A percentile compares a stretch with the other conserved stretches of the same genome.
These are phyloP conservation scores for Bemisia tabaci DNA, from an alignment of 1,140 invertebrate genomes.

Conservation along the genomic window DNA sequence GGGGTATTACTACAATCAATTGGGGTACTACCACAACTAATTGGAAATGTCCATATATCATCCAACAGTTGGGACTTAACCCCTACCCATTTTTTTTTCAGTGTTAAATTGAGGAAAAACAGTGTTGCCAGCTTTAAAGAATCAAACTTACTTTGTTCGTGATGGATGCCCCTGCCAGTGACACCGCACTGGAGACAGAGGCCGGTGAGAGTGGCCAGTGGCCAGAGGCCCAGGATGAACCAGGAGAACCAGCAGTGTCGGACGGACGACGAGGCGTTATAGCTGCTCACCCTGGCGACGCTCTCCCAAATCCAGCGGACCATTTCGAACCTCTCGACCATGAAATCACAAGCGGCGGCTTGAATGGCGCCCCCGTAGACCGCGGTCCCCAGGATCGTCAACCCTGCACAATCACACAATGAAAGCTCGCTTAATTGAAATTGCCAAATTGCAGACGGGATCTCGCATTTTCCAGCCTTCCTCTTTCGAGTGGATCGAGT, in stretches of 20 bases:
- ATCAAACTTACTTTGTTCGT: constrained; percentile 42
- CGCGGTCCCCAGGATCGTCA: constrained; percentile 60
- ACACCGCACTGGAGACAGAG: constrained; percentile 50
- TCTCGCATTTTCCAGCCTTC: too few species aligned
- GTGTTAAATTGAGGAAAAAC: too few species aligned
- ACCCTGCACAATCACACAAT: constrained; percentile 41
- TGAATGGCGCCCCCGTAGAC: constrained; percentile 61
- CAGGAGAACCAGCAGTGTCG: constrained; percentile 60
- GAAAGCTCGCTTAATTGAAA: constrained; percentile 12
- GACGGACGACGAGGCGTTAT: constrained; percentile 32
- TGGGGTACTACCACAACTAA: too few species aligned
- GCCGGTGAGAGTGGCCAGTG: constrained; percentile 49
- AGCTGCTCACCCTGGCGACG: constrained; percentile 32
- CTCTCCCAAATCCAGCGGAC: constrained; percentile 51
- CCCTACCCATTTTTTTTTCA: too few species aligned
- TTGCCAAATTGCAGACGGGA: neutral
- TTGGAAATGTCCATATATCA: too few species aligned
- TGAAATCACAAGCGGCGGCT: constrained; percentile 56
- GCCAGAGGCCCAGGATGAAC: constrained; percentile 59
- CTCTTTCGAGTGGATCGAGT: too few species aligned
- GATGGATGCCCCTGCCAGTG: constrained; percentile 54
- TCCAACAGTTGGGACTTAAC: too few species aligned
- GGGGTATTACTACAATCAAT: too few species aligned
- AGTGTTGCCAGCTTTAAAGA: too few species aligned
- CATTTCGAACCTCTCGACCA: constrained; percentile 55